A percentile compares a stretch with the other conserved stretches of the same genome.
These are phyloP conservation scores for Tauraco hartlaubi DNA, from an alignment of 2,797 vertebrate species.

Conservation along the genomic window DNA sequence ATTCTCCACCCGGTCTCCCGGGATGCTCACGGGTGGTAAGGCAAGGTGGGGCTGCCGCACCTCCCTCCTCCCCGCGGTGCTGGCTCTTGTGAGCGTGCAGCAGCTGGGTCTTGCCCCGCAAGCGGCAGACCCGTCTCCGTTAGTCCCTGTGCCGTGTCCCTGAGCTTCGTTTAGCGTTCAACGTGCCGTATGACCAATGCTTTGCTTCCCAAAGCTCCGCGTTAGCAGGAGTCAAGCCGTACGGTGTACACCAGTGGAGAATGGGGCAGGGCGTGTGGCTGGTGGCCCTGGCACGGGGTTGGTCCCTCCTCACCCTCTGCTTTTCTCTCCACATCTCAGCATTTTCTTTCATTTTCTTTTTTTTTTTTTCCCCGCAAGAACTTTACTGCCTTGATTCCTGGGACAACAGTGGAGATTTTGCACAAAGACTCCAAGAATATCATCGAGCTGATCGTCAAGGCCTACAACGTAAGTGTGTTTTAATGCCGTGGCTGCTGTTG, in stretches of 20 bases:
- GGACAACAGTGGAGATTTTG: conserved; percentile 96
- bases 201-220: background rate
- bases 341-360: background rate
- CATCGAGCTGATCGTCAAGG: conserved; percentile 94
- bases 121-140: background rate
- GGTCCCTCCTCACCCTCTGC: background rate
- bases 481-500: background rate
- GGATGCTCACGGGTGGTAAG: background rate
- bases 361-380: conserved; percentile 79
- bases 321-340: background rate
- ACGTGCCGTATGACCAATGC: background rate
- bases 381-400: conserved; percentile 94
- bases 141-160: background rate
- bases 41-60: rapidly evolving
- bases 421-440: conserved; percentile 97
- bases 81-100: rapidly evolving
- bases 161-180: background rate
- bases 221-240: rapidly evolving
- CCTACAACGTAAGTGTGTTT: conserved; percentile 91
- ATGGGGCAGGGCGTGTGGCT: background rate
- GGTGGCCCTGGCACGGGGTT: rapidly evolving
- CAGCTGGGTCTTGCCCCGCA: rapidly evolving
- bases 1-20: conserved; percentile 36
- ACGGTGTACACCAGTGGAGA: rapidly evolving
- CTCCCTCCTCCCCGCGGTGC: background rate